Conservation (phyloP, 2,888 invertebrate genomes). For the Chaitophorus viminalis region DNA sequence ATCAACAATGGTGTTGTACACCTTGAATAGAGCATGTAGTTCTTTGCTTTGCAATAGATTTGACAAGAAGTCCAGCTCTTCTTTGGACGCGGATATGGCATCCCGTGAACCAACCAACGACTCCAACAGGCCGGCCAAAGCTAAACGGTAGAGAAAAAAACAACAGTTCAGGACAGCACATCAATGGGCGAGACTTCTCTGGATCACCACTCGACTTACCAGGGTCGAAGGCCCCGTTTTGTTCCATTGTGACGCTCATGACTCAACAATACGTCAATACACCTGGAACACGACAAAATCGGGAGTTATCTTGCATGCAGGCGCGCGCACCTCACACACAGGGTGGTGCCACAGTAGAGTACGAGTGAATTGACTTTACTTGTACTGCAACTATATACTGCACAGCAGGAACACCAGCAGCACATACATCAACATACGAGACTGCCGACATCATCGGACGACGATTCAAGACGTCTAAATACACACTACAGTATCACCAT, state of each 20-base stretch:
- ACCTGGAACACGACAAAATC: background rate
- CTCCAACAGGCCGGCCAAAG: conserved; percentile 79
- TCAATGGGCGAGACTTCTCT: background rate
- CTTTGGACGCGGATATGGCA: conserved; percentile 75
- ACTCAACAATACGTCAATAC: background rate
- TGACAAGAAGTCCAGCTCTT: conserved; percentile 86
- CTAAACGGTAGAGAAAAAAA: conserved; percentile 37
- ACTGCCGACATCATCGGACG: background rate
- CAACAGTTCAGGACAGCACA: background rate
- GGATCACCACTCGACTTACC: background rate
- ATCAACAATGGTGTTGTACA: conserved; percentile 87
- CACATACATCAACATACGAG: background rate
- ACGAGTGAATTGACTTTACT: background rate
- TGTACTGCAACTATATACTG: background rate
- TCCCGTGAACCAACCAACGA: conserved; percentile 85
- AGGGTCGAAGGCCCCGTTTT: conserved; percentile 38
- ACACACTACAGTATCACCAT: background rate
- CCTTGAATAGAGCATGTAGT: conserved; percentile 88
- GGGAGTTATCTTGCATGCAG: background rate
- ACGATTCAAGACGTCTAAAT: background rate
- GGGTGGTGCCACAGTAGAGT: background rate
- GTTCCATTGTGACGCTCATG: conserved; percentile 56
- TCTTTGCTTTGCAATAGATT: conserved; percentile 86
- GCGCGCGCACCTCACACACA: too few relatives aligned
- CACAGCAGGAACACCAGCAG: background rate